phyloP scores from a whole-genome alignment of 2,888 invertebrate species.

The Silvanus unidentatus region DNA sequence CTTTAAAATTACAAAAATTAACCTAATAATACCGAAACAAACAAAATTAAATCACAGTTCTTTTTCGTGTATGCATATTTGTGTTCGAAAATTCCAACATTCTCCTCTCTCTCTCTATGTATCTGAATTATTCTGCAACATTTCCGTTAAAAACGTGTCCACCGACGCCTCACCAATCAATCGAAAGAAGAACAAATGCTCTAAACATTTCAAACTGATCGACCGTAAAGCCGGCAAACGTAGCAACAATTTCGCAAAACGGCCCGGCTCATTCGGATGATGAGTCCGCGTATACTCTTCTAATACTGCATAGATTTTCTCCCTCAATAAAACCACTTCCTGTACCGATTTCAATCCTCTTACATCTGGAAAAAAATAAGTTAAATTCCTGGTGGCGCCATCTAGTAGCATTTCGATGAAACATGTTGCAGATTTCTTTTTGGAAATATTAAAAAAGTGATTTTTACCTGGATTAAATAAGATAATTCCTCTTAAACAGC shows the following conservation, averaged over 20 bases:
- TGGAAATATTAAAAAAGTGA: neutral
- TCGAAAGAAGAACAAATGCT: constrained; percentile 91
- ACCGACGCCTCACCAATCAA: constrained; percentile 83
- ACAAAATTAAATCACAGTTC: constrained; percentile 1
- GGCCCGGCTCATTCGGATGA: constrained; percentile 85
- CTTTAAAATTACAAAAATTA: neutral
- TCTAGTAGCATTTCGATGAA: no score
- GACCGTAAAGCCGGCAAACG: constrained; percentile 85
- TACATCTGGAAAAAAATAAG: constrained; percentile 49
- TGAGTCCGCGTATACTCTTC: constrained; percentile 90
- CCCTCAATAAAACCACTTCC: constrained; percentile 80
- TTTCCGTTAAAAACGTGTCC: constrained; percentile 76
- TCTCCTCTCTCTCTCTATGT: neutral
- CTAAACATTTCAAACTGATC: constrained; percentile 89
- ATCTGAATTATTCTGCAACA: constrained; percentile 63
- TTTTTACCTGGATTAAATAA: constrained; percentile 85
- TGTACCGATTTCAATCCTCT: constrained; percentile 78
- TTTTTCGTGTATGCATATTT: neutral
- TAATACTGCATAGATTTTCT: constrained; percentile 91
- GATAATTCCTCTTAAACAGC: constrained; percentile 89
- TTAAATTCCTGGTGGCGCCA: no score
- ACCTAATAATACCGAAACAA: constrained; percentile 4
- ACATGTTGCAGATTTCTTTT: constrained; percentile 3
- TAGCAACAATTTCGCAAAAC: constrained; percentile 90
- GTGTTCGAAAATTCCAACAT: neutral